These are phyloP conservation scores for Agapostemon virescens DNA, from an alignment of 2,888 invertebrate genomes.

Conservation along the genomic window DNA sequence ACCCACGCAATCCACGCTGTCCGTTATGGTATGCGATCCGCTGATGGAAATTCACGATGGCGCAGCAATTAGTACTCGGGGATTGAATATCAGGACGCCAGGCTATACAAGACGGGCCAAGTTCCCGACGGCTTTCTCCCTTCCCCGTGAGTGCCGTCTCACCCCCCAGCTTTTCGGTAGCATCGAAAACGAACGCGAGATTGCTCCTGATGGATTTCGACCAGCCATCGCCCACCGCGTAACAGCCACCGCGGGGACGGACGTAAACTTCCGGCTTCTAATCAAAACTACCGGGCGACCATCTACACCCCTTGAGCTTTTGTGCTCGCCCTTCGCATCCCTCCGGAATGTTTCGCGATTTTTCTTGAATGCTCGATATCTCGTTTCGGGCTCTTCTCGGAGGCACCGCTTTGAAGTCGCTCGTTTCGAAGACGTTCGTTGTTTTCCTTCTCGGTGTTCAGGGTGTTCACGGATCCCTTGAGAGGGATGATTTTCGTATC, in stretches of 20 bases:
- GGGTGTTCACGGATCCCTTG: too few species aligned
- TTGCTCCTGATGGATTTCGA: conserved; percentile 49
- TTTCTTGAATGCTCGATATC: conserved; percentile 63
- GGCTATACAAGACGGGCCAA: conserved; percentile 37
- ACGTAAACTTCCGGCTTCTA: conserved; percentile 57
- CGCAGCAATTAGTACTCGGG: conserved; percentile 38
- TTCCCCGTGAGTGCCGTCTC: background rate
- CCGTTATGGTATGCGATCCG: conserved; percentile 11
- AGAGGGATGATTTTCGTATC: too few species aligned
- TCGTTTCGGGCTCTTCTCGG: background rate
- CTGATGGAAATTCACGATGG: conserved; percentile 28
- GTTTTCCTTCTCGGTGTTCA: too few species aligned
- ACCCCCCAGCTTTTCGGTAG: conserved; percentile 9
- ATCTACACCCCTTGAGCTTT: conserved; percentile 7
- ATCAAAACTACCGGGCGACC: conserved; percentile 46
- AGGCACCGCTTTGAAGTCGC: background rate
- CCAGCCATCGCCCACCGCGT: conserved; percentile 14
- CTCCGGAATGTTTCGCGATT: conserved; percentile 65
- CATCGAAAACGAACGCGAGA: conserved; percentile 25
- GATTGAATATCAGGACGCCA: conserved; percentile 42
- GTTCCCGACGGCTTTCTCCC: conserved; percentile 23
- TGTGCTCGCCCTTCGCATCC: background rate
- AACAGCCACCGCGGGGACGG: conserved; percentile 41
- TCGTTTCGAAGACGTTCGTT: background rate
- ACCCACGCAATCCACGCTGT: conserved; percentile 13